These are phyloP conservation scores for Pagrus major DNA, from an alignment of 2,113 vertebrate genomes.

Conservation along the genomic window DNA sequence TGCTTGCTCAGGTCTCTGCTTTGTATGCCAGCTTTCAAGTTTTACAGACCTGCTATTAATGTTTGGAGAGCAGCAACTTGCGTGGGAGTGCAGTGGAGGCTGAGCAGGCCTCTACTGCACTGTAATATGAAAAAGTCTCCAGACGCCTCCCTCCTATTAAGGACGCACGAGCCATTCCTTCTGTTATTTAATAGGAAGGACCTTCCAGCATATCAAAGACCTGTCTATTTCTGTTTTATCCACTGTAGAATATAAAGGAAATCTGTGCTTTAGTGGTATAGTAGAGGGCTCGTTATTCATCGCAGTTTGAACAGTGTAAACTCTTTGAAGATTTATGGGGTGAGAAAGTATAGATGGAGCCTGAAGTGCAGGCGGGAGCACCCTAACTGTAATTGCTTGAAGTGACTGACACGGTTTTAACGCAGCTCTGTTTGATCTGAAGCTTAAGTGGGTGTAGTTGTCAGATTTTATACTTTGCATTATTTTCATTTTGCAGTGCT, in stretches of 20 bases:
- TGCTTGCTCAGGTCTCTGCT: constrained; percentile 56
- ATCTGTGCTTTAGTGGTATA: constrained; percentile 9
- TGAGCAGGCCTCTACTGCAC: constrained; percentile 5
- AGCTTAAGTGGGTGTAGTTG: constrained; percentile 23
- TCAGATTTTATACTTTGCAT: constrained; percentile 5
- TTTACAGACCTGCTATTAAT: constrained; percentile 52
- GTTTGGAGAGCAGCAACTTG: constrained; percentile 44
- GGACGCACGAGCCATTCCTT: constrained; percentile 38
- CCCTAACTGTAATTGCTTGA: constrained; percentile 34
- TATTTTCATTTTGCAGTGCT: not conserved
- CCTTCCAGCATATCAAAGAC: constrained; percentile 40
- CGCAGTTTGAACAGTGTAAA: constrained; percentile 30
- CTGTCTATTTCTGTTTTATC: constrained; percentile 11
- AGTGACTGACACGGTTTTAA: constrained; percentile 39
- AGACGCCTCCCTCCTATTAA: constrained; percentile 33
- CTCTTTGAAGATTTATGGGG: constrained; percentile 48
- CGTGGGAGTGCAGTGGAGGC: constrained; percentile 31
- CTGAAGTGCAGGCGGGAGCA: constrained; percentile 35
- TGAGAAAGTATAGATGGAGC: constrained; percentile 19
- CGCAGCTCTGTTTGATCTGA: constrained; percentile 23
- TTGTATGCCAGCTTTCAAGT: constrained; percentile 54
- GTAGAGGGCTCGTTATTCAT: constrained; percentile 22
- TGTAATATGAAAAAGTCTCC: constrained; percentile 40
- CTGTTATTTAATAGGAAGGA: constrained; percentile 34
- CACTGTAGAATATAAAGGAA: constrained; percentile 12